A percentile compares a stretch with the other conserved stretches of the same genome.
Conservation (phyloP, 1,140 invertebrate species). For the Eubasilissa regina region DNA sequence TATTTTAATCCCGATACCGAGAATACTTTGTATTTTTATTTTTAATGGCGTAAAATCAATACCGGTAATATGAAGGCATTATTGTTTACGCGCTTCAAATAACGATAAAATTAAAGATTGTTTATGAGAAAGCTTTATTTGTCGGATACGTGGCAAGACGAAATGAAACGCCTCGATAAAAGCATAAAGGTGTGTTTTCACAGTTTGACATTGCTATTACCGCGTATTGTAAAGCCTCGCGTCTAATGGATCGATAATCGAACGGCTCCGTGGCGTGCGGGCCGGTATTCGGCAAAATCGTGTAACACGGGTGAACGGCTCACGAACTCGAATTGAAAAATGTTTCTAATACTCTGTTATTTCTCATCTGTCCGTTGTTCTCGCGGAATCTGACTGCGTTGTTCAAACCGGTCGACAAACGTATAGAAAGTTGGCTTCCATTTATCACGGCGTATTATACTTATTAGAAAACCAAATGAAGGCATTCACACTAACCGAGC, state of each 20-base stretch:
- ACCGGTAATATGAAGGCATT: too few relatives aligned
- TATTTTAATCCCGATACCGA: too few relatives aligned
- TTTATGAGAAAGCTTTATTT: too few relatives aligned
- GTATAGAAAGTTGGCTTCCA: conserved; percentile 40
- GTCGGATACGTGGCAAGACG: background rate
- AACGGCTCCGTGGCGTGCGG: conserved; percentile 21
- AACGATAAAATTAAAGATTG: too few relatives aligned
- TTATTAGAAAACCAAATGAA: conserved; percentile 53
- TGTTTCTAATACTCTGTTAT: conserved; percentile 4
- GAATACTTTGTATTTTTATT: too few relatives aligned
- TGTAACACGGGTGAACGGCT: conserved; percentile 31
- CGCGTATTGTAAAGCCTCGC: background rate
- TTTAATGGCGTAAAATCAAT: too few relatives aligned
- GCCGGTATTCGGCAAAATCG: conserved; percentile 6
- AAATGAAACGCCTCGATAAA: conserved; percentile 1
- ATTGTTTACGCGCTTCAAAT: too few relatives aligned
- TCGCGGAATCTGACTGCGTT: conserved; percentile 28
- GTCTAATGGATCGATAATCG: conserved; percentile 15
- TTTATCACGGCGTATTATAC: conserved; percentile 46
- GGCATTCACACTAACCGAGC: conserved; percentile 46
- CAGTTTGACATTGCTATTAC: background rate
- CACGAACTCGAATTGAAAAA: conserved; percentile 11
- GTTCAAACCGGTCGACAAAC: conserved; percentile 40
- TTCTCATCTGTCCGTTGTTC: conserved; percentile 25
- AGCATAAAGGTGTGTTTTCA: background rate